Base-by-base conservation (phyloP, 2,888 invertebrate species). In the Fabriciana adippe region DNA sequence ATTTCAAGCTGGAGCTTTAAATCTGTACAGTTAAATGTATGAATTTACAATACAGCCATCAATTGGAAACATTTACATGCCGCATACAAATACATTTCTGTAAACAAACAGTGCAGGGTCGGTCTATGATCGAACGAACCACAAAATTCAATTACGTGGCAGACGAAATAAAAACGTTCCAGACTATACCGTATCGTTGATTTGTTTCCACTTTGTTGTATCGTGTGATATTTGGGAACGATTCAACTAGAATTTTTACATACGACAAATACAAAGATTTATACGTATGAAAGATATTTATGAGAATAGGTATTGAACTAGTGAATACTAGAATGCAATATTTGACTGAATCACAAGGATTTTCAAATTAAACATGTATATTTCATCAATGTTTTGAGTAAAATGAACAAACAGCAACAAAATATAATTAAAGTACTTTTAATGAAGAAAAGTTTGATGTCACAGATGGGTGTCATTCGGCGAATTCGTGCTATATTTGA, bases 81-180 rank as follows among this genome's bases (percentile, higher is more conserved):
- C 62, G 62, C 67, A 71, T 67, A 60, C 63, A 69, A 71, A 71
- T 69, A 57, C 56, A 71, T 71, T 66, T 67, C 57, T 67, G 62
- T 69, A 71, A 71, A 71, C 69, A 71, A 69, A 67, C 64, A 67
- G 69, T 67, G 66, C 61, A 53, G 63, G 68, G 74, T 69, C 72
- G 77, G 78, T 79, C 76, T 83, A 86, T 88, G 85, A 89, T 84
- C 80, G 85, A 79, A 80, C 79, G 78, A 76, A 83, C 89, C 89
- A 85, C 89, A 86, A 85, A 90, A 90, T 90, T 91, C 89, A 89
- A 91, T 90, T 89, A 89, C 87, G 83, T 81, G 81, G 82, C 84
- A 89, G 87, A 90, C 87, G 86, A 90, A 89, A 89, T 88, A 89
- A 90, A 90, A 90, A 86, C 82, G 81, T 80, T 79, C 76, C 84